Evolutionary conservation across 2,113 vertebrate genomes (phyloP), one percentile per base, ranked within the genome.

Genomic region (Thunnus maccoyii): DNA sequence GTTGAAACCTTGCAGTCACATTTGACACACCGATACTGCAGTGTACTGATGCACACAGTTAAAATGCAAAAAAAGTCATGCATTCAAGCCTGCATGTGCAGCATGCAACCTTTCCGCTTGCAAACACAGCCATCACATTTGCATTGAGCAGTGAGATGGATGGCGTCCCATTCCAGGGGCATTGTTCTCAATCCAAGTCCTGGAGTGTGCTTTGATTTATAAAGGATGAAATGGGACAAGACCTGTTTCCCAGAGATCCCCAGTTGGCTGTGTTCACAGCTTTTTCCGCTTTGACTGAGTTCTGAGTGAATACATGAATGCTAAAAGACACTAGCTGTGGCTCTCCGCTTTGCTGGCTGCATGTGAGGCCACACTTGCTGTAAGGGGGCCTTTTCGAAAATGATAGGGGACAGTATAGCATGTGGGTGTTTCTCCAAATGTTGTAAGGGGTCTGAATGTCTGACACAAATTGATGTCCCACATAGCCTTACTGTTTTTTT

Each of bases 221-320:
- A 90, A 93, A 91, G 89, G 68, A 93, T 92, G 88, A 90, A 88
- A 90, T 84, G 87, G 86, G 88, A 88, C 76, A 17, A 65, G 80
- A 91, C 86, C 77, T 82, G 85, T 80, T 89, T 89, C 85, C 89
- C 83, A 68, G 75, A 86, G 85, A 88, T 78, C 84, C 89, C 80
- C 85, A 60, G 84, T 85, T 88, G 91, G 80, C 83, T 50, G 83
- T 65, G 80, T 80, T 89, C 86, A 67, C 64, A 78, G 87, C 67
- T 67, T 85, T 81, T 66, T 61, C 90, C 4, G 79, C 86, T 91
- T 91, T 84, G 84, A 88, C 74, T 16, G 79, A 86, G 84, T 90
- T 92, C 89, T 91, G 77, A 92, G 82, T 83, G 90, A 93, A 93
- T 93, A 87, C 85, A 94, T 93, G 91, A 93, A 92, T 92, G 75